These are phyloP conservation scores for Dromas ardeola DNA, from an alignment of 2,113 vertebrate genomes.

Conservation along the genomic window DNA sequence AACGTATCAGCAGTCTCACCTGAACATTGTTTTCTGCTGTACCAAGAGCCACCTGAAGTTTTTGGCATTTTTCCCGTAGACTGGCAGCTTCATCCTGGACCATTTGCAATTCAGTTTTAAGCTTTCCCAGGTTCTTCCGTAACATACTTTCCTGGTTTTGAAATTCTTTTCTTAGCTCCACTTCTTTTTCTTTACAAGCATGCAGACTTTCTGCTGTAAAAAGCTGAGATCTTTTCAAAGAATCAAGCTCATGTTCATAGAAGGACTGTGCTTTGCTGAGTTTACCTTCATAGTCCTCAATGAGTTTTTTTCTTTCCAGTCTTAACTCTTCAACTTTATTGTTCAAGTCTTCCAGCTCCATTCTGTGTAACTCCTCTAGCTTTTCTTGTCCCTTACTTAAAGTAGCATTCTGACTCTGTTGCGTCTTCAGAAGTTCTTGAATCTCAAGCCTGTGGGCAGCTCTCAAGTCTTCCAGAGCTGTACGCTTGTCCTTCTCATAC, in stretches of 20 bases:
- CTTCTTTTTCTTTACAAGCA: constrained; percentile 95
- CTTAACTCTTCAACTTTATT: constrained; percentile 88
- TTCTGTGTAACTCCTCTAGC: constrained; percentile 84
- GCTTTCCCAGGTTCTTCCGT: constrained; percentile 87
- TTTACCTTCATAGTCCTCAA: constrained; percentile 96
- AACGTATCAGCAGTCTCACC: constrained; percentile 68
- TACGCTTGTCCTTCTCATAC: constrained; percentile 92
- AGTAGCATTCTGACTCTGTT: constrained; percentile 89
- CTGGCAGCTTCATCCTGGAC: constrained; percentile 92
- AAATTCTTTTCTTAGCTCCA: constrained; percentile 91
- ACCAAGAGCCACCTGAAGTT: constrained; percentile 87
- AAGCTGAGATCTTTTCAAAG: constrained; percentile 94
- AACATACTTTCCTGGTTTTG: constrained; percentile 92
- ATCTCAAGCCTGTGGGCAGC: constrained; percentile 88
- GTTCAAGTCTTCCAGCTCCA: constrained; percentile 87
- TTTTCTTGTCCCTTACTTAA: constrained; percentile 92
- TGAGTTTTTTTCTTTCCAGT: constrained; percentile 89
- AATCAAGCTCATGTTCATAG: constrained; percentile 94
- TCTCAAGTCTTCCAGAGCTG: constrained; percentile 87
- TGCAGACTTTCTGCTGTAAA: constrained; percentile 93
- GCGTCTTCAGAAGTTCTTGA: constrained; percentile 90
- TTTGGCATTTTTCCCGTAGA: constrained; percentile 88
- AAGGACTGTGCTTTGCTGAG: constrained; percentile 95
- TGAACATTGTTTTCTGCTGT: constrained; percentile 85
- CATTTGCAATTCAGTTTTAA: constrained; percentile 86